Percentiles rank a stretch among this genome's conserved stretches.
phyloP scores from a whole-genome alignment of 2,888 invertebrate species.

The Drosophila tanythrix region DNA sequence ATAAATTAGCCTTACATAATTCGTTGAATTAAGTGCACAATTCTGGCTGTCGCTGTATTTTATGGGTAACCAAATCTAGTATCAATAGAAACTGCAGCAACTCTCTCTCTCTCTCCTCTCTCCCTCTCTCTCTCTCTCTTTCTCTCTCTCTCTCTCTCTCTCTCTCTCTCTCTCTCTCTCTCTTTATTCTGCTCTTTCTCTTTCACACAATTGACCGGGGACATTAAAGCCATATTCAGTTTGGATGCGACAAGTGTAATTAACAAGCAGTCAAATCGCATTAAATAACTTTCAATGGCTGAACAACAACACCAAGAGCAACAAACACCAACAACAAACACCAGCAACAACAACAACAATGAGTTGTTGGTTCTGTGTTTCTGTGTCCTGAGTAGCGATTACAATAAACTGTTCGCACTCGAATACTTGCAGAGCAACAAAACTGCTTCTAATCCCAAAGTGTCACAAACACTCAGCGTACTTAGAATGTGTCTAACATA shows the following conservation, averaged over 20 bases:
- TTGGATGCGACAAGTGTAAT: conserved; percentile 35
- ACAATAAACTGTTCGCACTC: conserved; percentile 72
- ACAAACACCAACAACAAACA: conserved; percentile 2
- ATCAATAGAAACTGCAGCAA: not conserved
- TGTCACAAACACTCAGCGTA: conserved; percentile 34
- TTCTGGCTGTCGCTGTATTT: not conserved
- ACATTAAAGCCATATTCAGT: conserved; percentile 6
- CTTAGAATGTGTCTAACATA: conserved; percentile 11
- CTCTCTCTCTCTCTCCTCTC: not conserved
- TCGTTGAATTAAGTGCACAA: not conserved
- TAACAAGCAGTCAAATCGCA: conserved; percentile 40
- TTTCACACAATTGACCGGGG: not conserved
- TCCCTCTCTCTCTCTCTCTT: not conserved
- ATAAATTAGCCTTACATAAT: conserved; percentile 1
- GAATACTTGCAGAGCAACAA: conserved; percentile 17
- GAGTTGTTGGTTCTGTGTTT: conserved; percentile 6
- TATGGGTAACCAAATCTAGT: not conserved
- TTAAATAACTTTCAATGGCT: conserved; percentile 37
- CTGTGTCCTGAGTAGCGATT: conserved; percentile 53
- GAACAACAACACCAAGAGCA: not conserved
- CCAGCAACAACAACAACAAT: conserved; percentile 15
- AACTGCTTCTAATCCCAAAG: conserved; percentile 38
- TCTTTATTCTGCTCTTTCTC: not conserved
- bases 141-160: not conserved
- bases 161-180: too few species aligned